Percentiles rank a stretch among this genome's conserved stretches.
Evolutionary conservation across 2,113 vertebrate species (phyloP).

Genomic region (Telmatochromis brachygnathus): DNA sequence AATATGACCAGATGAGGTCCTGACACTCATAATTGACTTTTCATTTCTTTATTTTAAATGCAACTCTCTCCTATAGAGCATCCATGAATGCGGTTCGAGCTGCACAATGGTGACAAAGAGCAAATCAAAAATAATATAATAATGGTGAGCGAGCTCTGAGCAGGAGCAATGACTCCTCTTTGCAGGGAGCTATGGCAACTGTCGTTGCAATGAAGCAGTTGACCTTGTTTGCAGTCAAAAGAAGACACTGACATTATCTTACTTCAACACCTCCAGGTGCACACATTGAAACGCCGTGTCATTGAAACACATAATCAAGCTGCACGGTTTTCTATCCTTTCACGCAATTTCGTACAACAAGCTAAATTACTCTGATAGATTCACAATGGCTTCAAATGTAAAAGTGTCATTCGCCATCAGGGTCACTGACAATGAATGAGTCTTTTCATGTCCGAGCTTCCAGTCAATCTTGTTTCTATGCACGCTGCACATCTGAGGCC

Average conservation of each 20-base stretch:
- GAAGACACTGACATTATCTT: slow-evolving; percentile 5
- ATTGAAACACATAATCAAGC: neutral
- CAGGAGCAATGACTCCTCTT: neutral
- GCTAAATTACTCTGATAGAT: slow-evolving; percentile 21
- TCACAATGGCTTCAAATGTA: slow-evolving; percentile 4
- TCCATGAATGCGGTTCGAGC: neutral
- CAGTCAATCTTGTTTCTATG: slow-evolving; percentile 28
- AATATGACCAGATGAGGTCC: neutral
- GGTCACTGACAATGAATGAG: slow-evolving; percentile 21
- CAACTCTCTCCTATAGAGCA: neutral
- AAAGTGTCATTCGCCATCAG: slow-evolving; percentile 11
- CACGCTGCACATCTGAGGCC: slow-evolving; percentile 15
- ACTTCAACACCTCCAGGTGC: neutral
- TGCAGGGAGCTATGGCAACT: slow-evolving; percentile 56
- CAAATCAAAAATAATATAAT: neutral
- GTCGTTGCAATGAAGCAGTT: neutral
- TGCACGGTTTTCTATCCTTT: neutral
- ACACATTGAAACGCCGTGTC: neutral
- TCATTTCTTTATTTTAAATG: neutral
- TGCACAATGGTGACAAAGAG: neutral
- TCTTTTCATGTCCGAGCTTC: slow-evolving; percentile 38
- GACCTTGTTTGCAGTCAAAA: slow-evolving; percentile 41
- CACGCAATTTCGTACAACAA: neutral
- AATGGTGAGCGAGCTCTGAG: neutral
- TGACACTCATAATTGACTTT: neutral